Percentiles rank a stretch among this genome's conserved stretches.
Evolutionary conservation across 2,888 invertebrate species (phyloP).

Genomic region (Drosophila helvetica): DNA sequence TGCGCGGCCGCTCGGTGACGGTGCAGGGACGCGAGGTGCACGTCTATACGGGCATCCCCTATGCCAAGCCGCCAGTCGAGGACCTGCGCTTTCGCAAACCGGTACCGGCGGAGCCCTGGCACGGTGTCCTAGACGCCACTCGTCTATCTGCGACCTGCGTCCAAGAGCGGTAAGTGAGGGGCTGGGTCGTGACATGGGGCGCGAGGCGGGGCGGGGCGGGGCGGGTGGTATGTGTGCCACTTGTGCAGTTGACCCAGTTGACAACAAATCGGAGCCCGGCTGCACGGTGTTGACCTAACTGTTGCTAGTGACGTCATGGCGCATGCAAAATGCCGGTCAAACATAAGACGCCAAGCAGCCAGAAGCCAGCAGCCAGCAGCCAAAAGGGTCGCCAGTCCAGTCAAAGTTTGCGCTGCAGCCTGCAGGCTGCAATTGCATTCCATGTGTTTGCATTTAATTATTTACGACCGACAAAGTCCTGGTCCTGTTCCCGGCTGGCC

Average conservation of each 20-base stretch:
- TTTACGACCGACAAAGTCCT: not conserved
- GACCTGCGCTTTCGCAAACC: constrained; percentile 93
- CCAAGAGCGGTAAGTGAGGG: constrained; percentile 87
- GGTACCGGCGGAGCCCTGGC: constrained; percentile 94
- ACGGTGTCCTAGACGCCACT: constrained; percentile 92
- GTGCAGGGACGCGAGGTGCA: constrained; percentile 94
- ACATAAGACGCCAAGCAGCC: not conserved
- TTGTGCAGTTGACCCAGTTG: constrained; percentile 69
- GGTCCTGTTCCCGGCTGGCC: not conserved
- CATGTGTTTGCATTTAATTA: constrained; percentile 3
- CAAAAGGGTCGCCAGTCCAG: constrained; percentile 3
- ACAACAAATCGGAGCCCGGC: constrained; percentile 39
- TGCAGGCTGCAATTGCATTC: constrained; percentile 1
- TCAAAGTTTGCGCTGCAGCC: constrained; percentile 12
- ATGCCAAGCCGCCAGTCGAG: constrained; percentile 94
- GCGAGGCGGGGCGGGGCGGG: no score
- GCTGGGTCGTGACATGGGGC: not conserved
- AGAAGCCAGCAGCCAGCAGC: constrained; percentile 6
- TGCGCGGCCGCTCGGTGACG: constrained; percentile 91
- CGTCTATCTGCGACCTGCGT: constrained; percentile 93
- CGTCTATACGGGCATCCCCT: constrained; percentile 95
- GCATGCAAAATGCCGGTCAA: constrained; percentile 61
- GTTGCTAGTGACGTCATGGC: constrained; percentile 66
- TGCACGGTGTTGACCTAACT: constrained; percentile 67
- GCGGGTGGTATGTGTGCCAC: constrained; percentile 38